Percentiles rank a stretch among this genome's conserved stretches.
Conservation (phyloP, 1,140 invertebrate genomes). For the Drosophila biarmipes region DNA sequence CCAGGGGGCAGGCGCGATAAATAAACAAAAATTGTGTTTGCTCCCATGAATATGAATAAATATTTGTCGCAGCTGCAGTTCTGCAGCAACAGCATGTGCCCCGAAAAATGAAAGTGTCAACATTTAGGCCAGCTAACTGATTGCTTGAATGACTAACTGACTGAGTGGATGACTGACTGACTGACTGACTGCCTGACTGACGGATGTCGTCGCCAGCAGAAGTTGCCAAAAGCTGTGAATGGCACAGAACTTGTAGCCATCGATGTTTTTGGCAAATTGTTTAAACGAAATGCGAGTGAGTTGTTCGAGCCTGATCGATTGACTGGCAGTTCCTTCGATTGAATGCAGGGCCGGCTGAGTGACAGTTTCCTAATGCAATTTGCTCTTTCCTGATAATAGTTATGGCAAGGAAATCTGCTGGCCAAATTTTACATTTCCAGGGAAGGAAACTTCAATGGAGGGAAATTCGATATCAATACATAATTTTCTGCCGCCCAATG, state of each 20-base stretch:
- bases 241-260: constrained; percentile 35
- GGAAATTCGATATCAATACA: not conserved
- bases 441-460: not conserved
- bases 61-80: constrained; percentile 60
- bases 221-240: constrained; percentile 50
- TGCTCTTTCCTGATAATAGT: not conserved
- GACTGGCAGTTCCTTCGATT: constrained; percentile 39
- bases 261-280: constrained; percentile 39
- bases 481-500: constrained; percentile 8
- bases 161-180: constrained; percentile 39
- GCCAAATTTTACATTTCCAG: not conserved
- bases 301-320: constrained; percentile 41
- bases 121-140: constrained; percentile 55
- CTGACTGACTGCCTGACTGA: constrained; percentile 27
- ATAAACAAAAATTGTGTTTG: constrained; percentile 59
- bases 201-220: constrained; percentile 48
- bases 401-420: constrained; percentile 6
- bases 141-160: constrained; percentile 46
- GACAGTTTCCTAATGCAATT: constrained; percentile 31
- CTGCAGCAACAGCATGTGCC: constrained; percentile 40
- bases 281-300: constrained; percentile 63
- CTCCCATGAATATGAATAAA: constrained; percentile 61
- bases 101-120: constrained; percentile 57
- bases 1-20: constrained; percentile 20
- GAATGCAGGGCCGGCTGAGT: constrained; percentile 8